A percentile compares a stretch with the other conserved stretches of the same genome.
Conservation (phyloP, 2,113 vertebrate genomes). For the Dasyurus viverrinus region DNA sequence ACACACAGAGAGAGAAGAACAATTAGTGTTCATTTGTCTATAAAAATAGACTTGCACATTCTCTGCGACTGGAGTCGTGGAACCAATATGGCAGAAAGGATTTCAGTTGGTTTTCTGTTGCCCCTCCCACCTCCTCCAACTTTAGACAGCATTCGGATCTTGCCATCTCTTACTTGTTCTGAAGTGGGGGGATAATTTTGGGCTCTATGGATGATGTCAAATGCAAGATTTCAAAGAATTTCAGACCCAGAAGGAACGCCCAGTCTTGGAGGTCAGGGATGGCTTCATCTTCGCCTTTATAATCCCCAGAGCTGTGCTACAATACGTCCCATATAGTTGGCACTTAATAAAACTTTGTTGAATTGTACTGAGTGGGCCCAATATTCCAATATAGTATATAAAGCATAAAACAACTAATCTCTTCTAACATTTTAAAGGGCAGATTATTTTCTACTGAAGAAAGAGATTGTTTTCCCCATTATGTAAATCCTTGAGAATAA, state of each 20-base stretch:
- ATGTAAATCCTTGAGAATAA: background rate
- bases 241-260: background rate
- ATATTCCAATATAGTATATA: background rate
- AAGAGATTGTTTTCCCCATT: background rate
- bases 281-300: background rate
- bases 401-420: background rate
- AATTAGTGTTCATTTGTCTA: background rate
- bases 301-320: background rate
- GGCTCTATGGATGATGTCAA: background rate
- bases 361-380: background rate
- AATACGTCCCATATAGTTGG: background rate
- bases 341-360: background rate
- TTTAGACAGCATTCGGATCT: background rate
- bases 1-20: background rate
- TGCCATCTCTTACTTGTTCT: background rate
- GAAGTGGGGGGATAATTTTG: background rate
- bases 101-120: background rate
- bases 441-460: background rate
- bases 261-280: background rate
- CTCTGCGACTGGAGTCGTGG: background rate
- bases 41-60: background rate
- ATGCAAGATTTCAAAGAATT: background rate
- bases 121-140: background rate
- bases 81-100: background rate
- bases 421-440: background rate